phyloP scores from a whole-genome alignment of 2,888 invertebrate genomes.

The Drosophila monieri region DNA sequence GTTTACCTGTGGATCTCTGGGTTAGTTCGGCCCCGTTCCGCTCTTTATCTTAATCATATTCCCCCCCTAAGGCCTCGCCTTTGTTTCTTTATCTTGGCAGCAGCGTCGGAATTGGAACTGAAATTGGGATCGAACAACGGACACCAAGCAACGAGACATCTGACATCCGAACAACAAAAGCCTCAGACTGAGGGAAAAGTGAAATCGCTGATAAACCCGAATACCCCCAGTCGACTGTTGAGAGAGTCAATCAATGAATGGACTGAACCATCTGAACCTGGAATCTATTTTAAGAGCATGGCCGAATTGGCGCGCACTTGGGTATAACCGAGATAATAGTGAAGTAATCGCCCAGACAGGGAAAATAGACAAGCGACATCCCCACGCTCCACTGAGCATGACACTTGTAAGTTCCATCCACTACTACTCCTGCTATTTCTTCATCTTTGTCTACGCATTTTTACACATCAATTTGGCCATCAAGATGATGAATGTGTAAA shows the following conservation, averaged over 20 bases:
- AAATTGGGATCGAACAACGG: constrained; percentile 24
- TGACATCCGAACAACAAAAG: constrained; percentile 8
- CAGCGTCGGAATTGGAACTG: constrained; percentile 35
- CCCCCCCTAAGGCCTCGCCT: background rate
- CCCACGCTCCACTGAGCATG: constrained; percentile 55
- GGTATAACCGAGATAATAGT: constrained; percentile 29
- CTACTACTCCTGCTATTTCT: constrained; percentile 11
- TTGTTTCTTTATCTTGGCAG: constrained; percentile 33
- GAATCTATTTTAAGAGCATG: constrained; percentile 35
- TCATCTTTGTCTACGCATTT: constrained; percentile 23
- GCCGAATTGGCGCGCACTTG: constrained; percentile 40
- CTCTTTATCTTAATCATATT: constrained; percentile 24
- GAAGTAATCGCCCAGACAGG: constrained; percentile 32
- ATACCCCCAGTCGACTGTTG: constrained; percentile 16
- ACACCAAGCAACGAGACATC: constrained; percentile 22
- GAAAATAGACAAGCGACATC: constrained; percentile 18
- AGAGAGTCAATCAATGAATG: constrained; percentile 36
- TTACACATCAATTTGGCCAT: constrained; percentile 41
- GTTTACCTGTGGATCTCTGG: constrained; percentile 5
- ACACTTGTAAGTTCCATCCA: constrained; percentile 43
- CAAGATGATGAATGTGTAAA: constrained; percentile 39
- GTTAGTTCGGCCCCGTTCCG: constrained; percentile 10
- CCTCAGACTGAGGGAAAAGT: constrained; percentile 47
- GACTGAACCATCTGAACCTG: constrained; percentile 15
- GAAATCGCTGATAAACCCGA: constrained; percentile 70